Evolutionary conservation across 35 echinoderm and acorn worm genomes (phyloP).

Genomic region (Apostichopus parvimensis): DNA sequence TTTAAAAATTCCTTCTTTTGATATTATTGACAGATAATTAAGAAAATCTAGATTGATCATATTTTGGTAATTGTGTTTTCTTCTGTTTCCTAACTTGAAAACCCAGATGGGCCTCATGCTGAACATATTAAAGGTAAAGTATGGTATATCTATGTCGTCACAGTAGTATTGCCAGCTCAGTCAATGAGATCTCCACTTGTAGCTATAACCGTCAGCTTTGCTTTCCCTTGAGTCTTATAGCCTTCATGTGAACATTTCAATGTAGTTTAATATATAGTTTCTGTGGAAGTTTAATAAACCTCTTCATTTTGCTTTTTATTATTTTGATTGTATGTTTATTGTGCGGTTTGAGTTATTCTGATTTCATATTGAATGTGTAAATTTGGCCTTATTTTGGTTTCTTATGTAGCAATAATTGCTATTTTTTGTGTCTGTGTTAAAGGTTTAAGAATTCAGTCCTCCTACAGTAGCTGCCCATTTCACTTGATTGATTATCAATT

Average conservation of each 20-base stretch:
- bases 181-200: not conserved
- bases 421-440: too few species aligned
- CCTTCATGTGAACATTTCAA: not conserved
- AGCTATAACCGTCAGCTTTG: not conserved
- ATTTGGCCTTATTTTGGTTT: too few species aligned
- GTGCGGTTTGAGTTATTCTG: too few species aligned
- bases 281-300: too few species aligned
- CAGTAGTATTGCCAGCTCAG: not conserved
- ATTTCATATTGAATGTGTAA: too few species aligned
- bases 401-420: too few species aligned
- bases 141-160: not conserved
- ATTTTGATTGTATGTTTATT: too few species aligned
- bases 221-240: not conserved
- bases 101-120: slow-evolving; percentile 30
- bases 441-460: too few species aligned
- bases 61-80: slow-evolving; percentile 1
- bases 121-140: slow-evolving; percentile 24
- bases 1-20: not conserved
- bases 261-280: too few species aligned
- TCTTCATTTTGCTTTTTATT: too few species aligned
- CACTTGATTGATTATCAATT: too few species aligned
- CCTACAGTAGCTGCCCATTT: too few species aligned
- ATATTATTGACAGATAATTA: not conserved
- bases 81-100: not conserved
- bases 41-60: not conserved